These are phyloP conservation scores for Endomychus coccineus DNA, from an alignment of 2,888 invertebrate species.

Conservation along the genomic window DNA sequence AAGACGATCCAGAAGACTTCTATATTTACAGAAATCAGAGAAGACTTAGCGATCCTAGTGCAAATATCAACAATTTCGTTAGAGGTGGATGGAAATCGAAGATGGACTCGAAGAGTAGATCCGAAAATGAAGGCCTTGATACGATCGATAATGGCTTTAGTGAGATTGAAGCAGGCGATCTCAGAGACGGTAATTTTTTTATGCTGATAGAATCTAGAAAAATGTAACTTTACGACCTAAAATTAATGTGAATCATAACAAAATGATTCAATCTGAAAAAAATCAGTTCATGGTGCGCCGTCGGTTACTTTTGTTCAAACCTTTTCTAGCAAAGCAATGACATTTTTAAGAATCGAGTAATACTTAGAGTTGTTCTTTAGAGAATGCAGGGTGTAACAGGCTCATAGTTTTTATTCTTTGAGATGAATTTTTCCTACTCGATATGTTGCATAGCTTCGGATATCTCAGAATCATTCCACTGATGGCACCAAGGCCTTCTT, in stretches of 20 bases:
- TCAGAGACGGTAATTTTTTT: slow-evolving; percentile 71
- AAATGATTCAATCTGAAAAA: background rate
- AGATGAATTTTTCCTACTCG: too few relatives aligned
- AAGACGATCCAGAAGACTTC: slow-evolving; percentile 79
- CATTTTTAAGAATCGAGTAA: too few relatives aligned
- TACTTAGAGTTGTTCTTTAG: too few relatives aligned
- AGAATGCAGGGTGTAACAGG: too few relatives aligned
- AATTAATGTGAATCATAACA: background rate
- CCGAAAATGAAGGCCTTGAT: slow-evolving; percentile 89
- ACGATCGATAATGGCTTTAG: slow-evolving; percentile 73
- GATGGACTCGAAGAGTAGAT: slow-evolving; percentile 62
- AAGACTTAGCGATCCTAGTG: slow-evolving; percentile 87
- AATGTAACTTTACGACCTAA: background rate
- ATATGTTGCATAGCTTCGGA: too few relatives aligned
- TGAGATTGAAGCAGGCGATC: slow-evolving; percentile 90
- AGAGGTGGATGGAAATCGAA: slow-evolving; percentile 77
- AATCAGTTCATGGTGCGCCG: too few relatives aligned
- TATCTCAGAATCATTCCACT: too few relatives aligned
- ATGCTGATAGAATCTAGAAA: too few relatives aligned
- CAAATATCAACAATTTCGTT: slow-evolving; percentile 78
- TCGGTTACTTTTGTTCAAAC: too few relatives aligned
- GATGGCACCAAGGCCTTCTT: too few relatives aligned
- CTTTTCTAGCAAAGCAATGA: too few relatives aligned
- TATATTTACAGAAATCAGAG: slow-evolving; percentile 69
- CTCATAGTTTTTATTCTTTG: too few relatives aligned